Evolutionary conservation across 2,888 invertebrate genomes (phyloP), one percentile per base, ranked within the genome.

Genomic region (Volucella zonaria): DNA sequence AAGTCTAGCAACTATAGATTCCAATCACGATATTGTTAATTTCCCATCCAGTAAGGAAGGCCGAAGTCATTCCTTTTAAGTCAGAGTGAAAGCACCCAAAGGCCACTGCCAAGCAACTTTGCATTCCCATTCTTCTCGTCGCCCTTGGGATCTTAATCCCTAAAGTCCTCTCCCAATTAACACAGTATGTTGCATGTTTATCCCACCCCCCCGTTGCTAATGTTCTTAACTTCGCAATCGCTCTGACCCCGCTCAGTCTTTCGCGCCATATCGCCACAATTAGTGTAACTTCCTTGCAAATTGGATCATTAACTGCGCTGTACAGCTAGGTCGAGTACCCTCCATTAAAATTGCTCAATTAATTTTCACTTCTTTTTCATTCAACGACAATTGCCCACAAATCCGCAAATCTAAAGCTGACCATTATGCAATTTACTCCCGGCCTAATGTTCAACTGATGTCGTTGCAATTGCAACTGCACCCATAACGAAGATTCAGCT

Each of bases 291-390:
- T 14, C 43, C 38, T 40, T 59, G 15, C 14, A 18, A 74, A 74
- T 74, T 71, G 73, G 61, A 31, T 70, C 49, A 80, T 83, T 75
- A 66, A 42, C 75, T 15, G 31, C 31, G 31, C n/a, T 12, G 15
- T 52, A 15, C 58, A 58, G 42, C 54, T 61, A 54, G 40, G 23
- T 64, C 52, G n/a, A 59, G 54, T 75, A 70, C 31, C 31, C 31
- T 61, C 71, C 76, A 52, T 75, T 77, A 66, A 14, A 15, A 71
- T 47, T 61, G 80, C 80, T 83, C 80, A 71, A 83, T 80, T 83
- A 83, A 80, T 80, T 83, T 83, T 40, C 74, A 71, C 66, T 61
- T 52, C 61, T 68, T 61, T 66, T 49, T 12, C 23, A 8, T 47
- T 67, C 31, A 31, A 31, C 56, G 66, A 67, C 70, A 80, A 83